Evolutionary conservation across 2,888 invertebrate species (phyloP), one percentile per base, ranked within the genome.

Genomic region (Pyrrhia umbra): DNA sequence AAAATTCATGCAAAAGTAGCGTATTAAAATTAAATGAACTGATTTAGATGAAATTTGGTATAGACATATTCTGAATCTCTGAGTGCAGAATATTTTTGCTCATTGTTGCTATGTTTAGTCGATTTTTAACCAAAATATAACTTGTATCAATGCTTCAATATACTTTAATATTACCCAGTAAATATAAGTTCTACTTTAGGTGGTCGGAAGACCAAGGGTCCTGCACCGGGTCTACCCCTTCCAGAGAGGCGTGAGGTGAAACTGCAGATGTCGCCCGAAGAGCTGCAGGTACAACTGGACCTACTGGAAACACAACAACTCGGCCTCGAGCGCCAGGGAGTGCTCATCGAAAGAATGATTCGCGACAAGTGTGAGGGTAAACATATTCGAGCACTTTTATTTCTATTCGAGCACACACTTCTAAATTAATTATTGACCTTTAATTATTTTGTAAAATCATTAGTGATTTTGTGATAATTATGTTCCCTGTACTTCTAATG

Each of bases 281-380:
- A 96, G 83, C 94, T 97, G 56, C 96, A 96, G 46, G 95, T 96
- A 37, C 97, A 98, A 85, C 93, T 99, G 72, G 97, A 97, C 75
- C 96, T 96, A 61, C 84, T 99, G 75, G 98, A 98, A 89, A 96
- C 97, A 50, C 98, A 98, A 86, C 97, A 98, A 85, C 97, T 97
- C 75, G 98, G 98, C 16, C 95, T 99, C 52, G 99, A 99, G 89
- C 96, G 97, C 64, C 98, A 98, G 88, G 98, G 99, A 43, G 97
- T 98, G n/a, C 96, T 97, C 76, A 95, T 99, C 78, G 99, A 99
- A 89, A 97, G 97, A 85, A 96, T 97, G 90, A 99, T 99, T 77
- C 96, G 98, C 80, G 97, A 97, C 86, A 97, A 97, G 92, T 97
- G 97, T 88, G 97, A 97, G 92, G 94, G 95, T 95, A 92, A 90